phyloP scores from a whole-genome alignment of 2,888 invertebrate genomes.

The Lycophotia porphyrea region DNA sequence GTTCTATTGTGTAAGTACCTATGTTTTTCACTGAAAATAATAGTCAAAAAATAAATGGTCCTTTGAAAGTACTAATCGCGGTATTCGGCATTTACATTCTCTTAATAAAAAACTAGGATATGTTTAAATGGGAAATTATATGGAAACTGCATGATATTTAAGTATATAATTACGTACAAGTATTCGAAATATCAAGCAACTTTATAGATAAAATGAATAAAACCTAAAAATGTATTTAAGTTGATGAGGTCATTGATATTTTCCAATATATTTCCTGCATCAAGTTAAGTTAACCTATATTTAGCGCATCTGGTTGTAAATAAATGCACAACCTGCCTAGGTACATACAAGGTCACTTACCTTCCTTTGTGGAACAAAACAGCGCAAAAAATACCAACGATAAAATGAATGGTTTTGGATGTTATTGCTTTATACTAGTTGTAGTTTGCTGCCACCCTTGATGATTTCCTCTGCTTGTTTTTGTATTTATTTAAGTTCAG shows the following conservation, averaged over 20 bases:
- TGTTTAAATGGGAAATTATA: not conserved
- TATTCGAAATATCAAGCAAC: slow-evolving; percentile 3
- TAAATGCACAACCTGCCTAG: not conserved
- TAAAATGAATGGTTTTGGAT: not conserved
- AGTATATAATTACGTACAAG: not conserved
- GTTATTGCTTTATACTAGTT: not conserved
- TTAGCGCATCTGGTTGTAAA: slow-evolving; percentile 4
- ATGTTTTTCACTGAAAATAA: not conserved
- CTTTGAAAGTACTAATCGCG: not conserved
- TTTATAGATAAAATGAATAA: not conserved
- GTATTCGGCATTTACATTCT: not conserved
- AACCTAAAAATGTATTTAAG: not conserved
- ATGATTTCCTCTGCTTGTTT: not conserved
- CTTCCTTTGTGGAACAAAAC: not conserved
- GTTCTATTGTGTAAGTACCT: not conserved
- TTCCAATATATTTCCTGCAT: slow-evolving; percentile 13
- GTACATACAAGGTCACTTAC: slow-evolving; percentile 4
- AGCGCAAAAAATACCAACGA: not conserved
- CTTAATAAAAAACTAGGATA: not conserved
- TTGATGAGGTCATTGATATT: slow-evolving; percentile 13
- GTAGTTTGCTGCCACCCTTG: not conserved
- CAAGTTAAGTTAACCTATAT: slow-evolving; percentile 1
- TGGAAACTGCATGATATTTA: not conserved
- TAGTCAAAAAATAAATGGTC: not conserved
- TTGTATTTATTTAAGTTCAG: no score